Evolutionary conservation across 2,797 vertebrate genomes (phyloP).

Genomic region (Centroberyx gerrardi): DNA sequence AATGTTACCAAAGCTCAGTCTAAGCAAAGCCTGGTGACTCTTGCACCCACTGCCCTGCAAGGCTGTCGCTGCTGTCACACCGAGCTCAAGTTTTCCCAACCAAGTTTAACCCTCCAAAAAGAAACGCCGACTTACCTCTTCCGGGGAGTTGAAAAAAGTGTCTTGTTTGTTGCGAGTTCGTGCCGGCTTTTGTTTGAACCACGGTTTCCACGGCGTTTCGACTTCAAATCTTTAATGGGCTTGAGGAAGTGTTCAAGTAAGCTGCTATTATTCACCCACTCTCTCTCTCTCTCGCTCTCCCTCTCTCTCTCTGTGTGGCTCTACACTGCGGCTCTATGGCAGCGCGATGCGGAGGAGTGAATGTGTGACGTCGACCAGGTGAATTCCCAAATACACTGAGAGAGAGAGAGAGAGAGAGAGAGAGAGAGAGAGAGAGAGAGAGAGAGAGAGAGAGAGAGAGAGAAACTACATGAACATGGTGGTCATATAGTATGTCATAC

Average conservation of each 20-base stretch:
- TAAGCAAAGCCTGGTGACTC: not conserved
- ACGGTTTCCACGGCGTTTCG: not conserved
- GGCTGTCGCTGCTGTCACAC: slow-evolving; percentile 21
- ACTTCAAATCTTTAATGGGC: slow-evolving; percentile 7
- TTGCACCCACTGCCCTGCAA: not conserved
- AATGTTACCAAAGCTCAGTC: too few relatives aligned
- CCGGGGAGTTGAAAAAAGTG: not conserved
- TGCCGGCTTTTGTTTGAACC: not conserved
- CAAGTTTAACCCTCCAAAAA: slow-evolving; percentile 12
- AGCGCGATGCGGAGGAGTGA: slow-evolving; percentile 11
- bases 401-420: not conserved
- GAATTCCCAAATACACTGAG: slow-evolving; percentile 42
- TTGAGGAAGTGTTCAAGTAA: slow-evolving; percentile 59
- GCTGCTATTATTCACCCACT: not conserved
- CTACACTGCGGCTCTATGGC: slow-evolving; percentile 12
- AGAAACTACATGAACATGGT: too few relatives aligned
- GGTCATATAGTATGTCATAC: too few relatives aligned
- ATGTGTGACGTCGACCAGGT: slow-evolving; percentile 82
- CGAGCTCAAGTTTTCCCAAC: slow-evolving; percentile 5
- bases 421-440: slow-evolving; percentile 4
- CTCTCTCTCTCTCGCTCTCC: not conserved
- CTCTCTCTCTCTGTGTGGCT: slow-evolving; percentile 2
- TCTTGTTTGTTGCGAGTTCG: not conserved
- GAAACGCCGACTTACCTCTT: slow-evolving; percentile 54
- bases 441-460: too few relatives aligned